Percentiles rank a stretch among this genome's conserved stretches.
phyloP scores from a whole-genome alignment of 2,797 vertebrate species.

The Aldrovandia affinis region DNA sequence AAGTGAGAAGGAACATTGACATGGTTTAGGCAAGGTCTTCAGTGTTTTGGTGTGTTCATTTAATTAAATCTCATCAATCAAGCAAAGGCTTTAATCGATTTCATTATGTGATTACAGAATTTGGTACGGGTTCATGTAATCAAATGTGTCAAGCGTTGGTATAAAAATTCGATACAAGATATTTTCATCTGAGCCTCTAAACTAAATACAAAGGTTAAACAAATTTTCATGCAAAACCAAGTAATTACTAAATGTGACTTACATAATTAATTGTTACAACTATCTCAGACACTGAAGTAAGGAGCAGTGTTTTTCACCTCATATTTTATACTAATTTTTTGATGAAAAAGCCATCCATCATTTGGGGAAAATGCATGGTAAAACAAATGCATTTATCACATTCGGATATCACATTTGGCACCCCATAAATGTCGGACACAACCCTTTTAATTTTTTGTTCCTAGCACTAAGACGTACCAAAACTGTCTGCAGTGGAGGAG shows the following conservation, averaged over 20 bases:
- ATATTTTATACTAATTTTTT: slow-evolving; percentile 6
- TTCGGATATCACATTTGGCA: too few relatives aligned
- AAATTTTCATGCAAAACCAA: too few relatives aligned
- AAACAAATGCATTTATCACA: too few relatives aligned
- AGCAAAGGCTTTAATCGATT: slow-evolving; percentile 17
- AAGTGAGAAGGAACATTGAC: not conserved
- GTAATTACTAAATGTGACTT: slow-evolving; percentile 6
- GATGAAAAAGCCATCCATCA: slow-evolving; percentile 5
- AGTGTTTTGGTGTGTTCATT: not conserved
- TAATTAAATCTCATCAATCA: slow-evolving; percentile 26
- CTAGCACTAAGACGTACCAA: too few relatives aligned
- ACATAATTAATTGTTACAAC: not conserved
- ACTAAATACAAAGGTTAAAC: too few relatives aligned
- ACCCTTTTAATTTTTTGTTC: too few relatives aligned
- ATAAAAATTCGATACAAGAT: slow-evolving; percentile 21
- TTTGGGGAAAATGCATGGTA: not conserved
- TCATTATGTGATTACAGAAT: slow-evolving; percentile 22
- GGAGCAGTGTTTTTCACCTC: not conserved
- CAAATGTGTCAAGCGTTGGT: too few relatives aligned
- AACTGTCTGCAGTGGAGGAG: too few relatives aligned
- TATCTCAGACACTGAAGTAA: not conserved
- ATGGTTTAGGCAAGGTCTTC: not conserved
- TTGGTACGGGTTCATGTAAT: slow-evolving; percentile 24
- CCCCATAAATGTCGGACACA: too few relatives aligned
- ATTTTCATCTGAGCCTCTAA: slow-evolving; percentile 23